Base-by-base conservation (phyloP, 1,140 invertebrate species). In the Drosophila albomicans region DNA sequence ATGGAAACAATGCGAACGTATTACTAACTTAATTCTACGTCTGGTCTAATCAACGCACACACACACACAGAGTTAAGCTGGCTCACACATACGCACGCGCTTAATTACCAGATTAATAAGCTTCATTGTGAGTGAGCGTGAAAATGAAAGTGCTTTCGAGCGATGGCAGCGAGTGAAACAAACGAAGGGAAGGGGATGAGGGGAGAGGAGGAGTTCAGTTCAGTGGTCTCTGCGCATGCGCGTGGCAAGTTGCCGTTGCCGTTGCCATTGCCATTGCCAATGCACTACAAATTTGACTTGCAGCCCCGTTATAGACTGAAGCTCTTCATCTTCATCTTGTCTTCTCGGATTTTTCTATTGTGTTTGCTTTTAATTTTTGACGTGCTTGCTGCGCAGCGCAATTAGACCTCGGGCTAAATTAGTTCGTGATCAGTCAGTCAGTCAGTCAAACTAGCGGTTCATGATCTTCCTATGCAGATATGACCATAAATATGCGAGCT, bases 351-450 rank as follows among this genome's bases (percentile, higher is more conserved):
- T 75, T 25, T 78, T 71, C 66, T 70, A 81, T 85, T 85, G 81
- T 84, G 81, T 85, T 85, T 86, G 81, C 81, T 81, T 85, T 85
- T 85, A 80, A 85, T 85, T 86, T 86, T 71, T 65, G 82, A 85
- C 81, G 81, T 85, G 81, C 73, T 62, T 35, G 52, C 75, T 57
- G 65, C 66, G 45, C 45, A 45, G 57, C 48, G 38, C 75, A 64
- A 68, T 72, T 78, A 79, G 52, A 66, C 61, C 32, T 57, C 61
- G 16, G n/a, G 46, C 56, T 57, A 57, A 75, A 70, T 70, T 70
- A 75, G 66, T 70, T 56, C 72, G 67, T 70, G 72, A 57, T 75
- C 67, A 70, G 71, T 35, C 51, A 64, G 51, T 43, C 28, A 51
- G 45, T 25, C 59, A 41, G 57, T 38, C 61, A 41, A 41, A 8